Evolutionary conservation across 2,888 invertebrate species (phyloP).

Genomic region (Chirona hameri): DNA sequence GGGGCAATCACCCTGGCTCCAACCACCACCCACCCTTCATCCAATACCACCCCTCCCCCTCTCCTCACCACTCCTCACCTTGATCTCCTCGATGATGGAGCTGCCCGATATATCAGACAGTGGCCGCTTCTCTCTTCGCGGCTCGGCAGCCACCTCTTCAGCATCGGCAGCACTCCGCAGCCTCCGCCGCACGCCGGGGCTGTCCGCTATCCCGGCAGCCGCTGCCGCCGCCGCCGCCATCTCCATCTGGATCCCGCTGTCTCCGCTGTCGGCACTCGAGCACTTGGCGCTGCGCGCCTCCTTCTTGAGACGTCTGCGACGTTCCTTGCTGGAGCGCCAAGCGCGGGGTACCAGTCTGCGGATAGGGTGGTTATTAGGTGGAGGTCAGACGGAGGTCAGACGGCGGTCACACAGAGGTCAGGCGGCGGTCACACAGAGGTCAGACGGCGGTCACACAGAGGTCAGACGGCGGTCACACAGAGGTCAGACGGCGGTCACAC

Average conservation of each 20-base stretch:
- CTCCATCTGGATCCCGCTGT: slow-evolving; percentile 38
- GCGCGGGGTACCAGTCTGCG: slow-evolving; percentile 64
- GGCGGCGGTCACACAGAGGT: too few relatives aligned
- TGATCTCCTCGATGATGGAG: slow-evolving; percentile 28
- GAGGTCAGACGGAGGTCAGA: too few relatives aligned
- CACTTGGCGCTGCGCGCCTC: slow-evolving; percentile 66
- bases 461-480: too few relatives aligned
- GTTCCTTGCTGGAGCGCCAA: slow-evolving; percentile 67
- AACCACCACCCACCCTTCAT: not conserved
- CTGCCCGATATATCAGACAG: slow-evolving; percentile 11
- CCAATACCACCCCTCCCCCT: not conserved
- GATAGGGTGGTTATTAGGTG: slow-evolving; percentile 12
- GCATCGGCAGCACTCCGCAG: slow-evolving; percentile 24
- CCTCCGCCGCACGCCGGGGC: slow-evolving; percentile 3
- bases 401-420: too few relatives aligned
- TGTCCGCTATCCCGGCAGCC: not conserved
- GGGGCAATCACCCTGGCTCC: too few relatives aligned
- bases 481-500: not conserved
- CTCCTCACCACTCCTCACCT: slow-evolving; percentile 35
- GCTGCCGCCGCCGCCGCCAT: slow-evolving; percentile 9
- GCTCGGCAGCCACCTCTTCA: not conserved
- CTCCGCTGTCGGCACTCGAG: slow-evolving; percentile 67
- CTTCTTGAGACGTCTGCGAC: slow-evolving; percentile 54
- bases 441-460: too few relatives aligned
- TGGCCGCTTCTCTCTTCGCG: slow-evolving; percentile 4